Base-by-base conservation (phyloP, 37 sponge, comb jelly and placozoan species). In the Amphimedon queenslandica region DNA sequence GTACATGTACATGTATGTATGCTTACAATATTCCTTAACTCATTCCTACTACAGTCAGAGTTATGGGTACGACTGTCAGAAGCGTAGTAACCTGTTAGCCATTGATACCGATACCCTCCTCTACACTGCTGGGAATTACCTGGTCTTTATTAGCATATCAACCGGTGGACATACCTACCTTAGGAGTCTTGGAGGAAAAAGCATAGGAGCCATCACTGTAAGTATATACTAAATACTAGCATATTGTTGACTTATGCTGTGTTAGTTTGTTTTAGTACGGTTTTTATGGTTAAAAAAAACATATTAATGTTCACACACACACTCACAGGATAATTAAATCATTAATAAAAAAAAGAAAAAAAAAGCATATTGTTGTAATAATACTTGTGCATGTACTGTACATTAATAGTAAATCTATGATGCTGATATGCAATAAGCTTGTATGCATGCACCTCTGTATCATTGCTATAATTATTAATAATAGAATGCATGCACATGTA, bases 61-160 rank as follows among this genome's bases (percentile, higher is more conserved):
- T 27, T 98, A 92, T 79, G 99, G 99, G 27, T 98, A 89, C 63
- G 99, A 98, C 72, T 94, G 90, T 67, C 85, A 86, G 77, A 90
- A 88, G 64, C 71, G 92, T 30, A 84, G 78, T 66, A 98, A 98
- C 69, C 82, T 98, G 31, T 66, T 89, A 40, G 88, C 85, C 18
- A 71, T 98, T 51, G 93, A 77, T 67, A 74, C 73, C 34, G 64
- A 80, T 28, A 64, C 80, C 5, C 80, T 98, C 33, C 67, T 84
- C 40, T 98, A 84, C 73, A 71, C 87, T 60, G 90, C 96, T 5
- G 99, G 99, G 4, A 98, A 98, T 80, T 42, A 89, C 56, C 76
- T 98, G 31, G 68, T 88, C 63, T 61, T 98, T 61, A 37, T 94
- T 37, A 58, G 92, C 72, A 27, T 98, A 38, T 24, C 32, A 37